A percentile compares a stretch with the other conserved stretches of the same genome.
These are phyloP conservation scores for Temnothorax curvispinosus DNA, from an alignment of 1,140 invertebrate species.

Conservation along the genomic window DNA sequence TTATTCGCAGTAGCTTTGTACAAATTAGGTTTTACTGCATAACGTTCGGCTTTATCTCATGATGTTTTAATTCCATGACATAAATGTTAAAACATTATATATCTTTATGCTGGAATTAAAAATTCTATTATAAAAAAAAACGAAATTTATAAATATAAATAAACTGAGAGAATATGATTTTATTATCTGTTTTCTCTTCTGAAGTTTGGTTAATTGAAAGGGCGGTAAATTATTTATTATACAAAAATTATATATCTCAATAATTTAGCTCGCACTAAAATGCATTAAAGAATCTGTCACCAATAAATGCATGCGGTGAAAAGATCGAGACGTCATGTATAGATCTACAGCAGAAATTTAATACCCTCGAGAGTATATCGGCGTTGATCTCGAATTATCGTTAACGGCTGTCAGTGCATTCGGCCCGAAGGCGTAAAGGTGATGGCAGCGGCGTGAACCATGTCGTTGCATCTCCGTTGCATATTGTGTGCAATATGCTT, in stretches of 20 bases:
- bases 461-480: conserved; percentile 41
- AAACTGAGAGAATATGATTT: neutral
- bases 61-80: neutral
- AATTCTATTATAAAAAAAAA: conserved; percentile 4
- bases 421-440: conserved; percentile 56
- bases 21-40: neutral
- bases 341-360: conserved; percentile 17
- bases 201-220: neutral
- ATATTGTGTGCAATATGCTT: conserved; percentile 66
- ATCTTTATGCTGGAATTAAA: neutral
- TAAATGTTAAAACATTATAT: neutral
- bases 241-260: neutral
- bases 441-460: conserved; percentile 51
- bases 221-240: neutral
- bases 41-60: neutral
- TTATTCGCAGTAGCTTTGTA: neutral
- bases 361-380: neutral
- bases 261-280: neutral
- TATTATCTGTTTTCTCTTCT: neutral
- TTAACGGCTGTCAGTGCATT: conserved; percentile 29
- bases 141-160: neutral
- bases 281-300: neutral
- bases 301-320: neutral
- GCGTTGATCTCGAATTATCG: conserved; percentile 43
- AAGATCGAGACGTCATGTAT: neutral